Conservation (phyloP, 2,113 vertebrate species). For the Perognathus longimembris region DNA sequence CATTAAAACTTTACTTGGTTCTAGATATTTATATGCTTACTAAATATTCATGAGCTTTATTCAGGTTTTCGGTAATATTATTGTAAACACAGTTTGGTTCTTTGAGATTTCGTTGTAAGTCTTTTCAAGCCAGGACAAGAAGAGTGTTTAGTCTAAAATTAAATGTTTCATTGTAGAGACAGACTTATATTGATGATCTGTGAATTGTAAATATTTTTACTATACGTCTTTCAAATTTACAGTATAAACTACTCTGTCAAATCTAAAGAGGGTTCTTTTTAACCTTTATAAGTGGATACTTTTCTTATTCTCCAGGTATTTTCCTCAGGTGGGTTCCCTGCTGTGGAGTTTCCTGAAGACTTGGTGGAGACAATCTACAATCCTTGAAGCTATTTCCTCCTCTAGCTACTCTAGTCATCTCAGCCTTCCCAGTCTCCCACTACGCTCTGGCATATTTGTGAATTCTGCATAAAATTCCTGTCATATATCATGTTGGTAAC, state of each 20-base stretch:
- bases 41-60: slow-evolving; percentile 7
- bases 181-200: background rate
- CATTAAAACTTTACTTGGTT: slow-evolving; percentile 26
- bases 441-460: background rate
- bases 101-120: background rate
- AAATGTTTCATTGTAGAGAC: background rate
- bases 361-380: background rate
- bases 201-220: background rate
- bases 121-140: background rate
- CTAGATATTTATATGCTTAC: background rate
- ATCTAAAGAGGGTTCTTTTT: background rate
- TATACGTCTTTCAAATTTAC: too few species aligned
- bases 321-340: background rate
- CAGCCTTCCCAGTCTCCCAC: background rate
- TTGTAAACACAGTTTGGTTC: background rate
- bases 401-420: background rate
- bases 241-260: background rate
- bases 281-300: background rate
- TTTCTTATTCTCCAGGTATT: background rate
- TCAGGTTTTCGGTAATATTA: background rate
- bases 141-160: background rate
- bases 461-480: background rate
- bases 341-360: background rate
- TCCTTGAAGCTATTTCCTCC: background rate
- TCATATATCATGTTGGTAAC: background rate